Evolutionary conservation across 2,888 invertebrate species (phyloP).

Genomic region (Amphipoea oculea): DNA sequence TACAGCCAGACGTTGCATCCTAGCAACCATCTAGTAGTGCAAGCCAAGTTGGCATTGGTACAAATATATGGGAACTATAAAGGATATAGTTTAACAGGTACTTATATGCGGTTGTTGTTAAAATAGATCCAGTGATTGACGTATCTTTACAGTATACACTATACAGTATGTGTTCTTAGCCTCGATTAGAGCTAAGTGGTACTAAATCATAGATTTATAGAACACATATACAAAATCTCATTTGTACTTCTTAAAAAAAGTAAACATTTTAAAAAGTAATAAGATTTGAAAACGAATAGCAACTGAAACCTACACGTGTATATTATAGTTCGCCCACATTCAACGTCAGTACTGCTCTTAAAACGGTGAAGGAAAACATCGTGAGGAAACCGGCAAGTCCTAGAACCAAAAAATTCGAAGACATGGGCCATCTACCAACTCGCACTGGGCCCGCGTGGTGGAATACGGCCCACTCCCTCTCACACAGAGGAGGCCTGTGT

Average conservation of each 20-base stretch:
- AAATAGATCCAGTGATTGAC: conserved; percentile 42
- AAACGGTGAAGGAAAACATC: too few relatives aligned
- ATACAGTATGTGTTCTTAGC: conserved; percentile 30
- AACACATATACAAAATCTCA: background rate
- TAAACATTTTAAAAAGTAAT: conserved; percentile 8
- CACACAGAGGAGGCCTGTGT: too few relatives aligned
- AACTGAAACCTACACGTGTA: background rate
- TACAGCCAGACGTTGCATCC: conserved; percentile 92
- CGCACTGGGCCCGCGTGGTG: too few relatives aligned
- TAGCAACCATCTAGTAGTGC: conserved; percentile 92
- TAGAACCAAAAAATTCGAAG: too few relatives aligned
- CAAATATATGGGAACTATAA: conserved; percentile 92
- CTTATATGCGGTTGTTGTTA: conserved; percentile 35
- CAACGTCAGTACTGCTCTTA: background rate
- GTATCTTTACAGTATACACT: conserved; percentile 14
- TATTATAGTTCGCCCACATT: background rate
- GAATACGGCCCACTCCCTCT: too few relatives aligned
- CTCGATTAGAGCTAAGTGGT: conserved; percentile 14
- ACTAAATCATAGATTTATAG: background rate
- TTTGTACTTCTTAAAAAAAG: background rate
- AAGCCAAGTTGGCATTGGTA: conserved; percentile 92
- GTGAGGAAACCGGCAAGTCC: too few relatives aligned
- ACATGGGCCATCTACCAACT: too few relatives aligned
- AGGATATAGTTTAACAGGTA: conserved; percentile 90
- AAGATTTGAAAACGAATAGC: background rate